Evolutionary conservation across 2,113 vertebrate genomes (phyloP).

Genomic region (Lynx canadensis): DNA sequence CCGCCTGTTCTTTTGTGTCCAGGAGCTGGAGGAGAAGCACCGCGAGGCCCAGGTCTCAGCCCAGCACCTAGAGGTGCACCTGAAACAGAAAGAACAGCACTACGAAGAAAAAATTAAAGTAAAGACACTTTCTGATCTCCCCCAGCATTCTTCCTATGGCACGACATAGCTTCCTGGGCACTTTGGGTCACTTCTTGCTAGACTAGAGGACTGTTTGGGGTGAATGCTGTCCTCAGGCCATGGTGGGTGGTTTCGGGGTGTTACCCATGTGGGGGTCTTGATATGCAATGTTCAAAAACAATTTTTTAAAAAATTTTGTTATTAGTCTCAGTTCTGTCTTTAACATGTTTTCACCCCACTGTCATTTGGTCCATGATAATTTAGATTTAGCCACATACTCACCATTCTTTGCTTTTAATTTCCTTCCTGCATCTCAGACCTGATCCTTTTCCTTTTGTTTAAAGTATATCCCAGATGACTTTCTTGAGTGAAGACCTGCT

Average conservation of each 20-base stretch:
- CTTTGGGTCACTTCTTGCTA: constrained; percentile 3
- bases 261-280: background rate
- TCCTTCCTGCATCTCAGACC: background rate
- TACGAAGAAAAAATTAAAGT: constrained; percentile 99
- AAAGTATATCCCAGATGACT: background rate
- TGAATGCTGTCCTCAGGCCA: background rate
- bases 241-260: background rate
- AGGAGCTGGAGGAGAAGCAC: constrained; percentile 97
- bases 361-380: background rate
- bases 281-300: background rate
- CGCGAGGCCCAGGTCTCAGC: constrained; percentile 93
- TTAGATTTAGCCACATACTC: background rate
- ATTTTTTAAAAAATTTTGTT: background rate
- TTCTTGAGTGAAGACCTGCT: background rate
- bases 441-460: background rate
- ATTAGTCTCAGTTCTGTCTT: background rate
- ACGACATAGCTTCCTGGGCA: background rate
- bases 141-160: constrained; percentile 18
- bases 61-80: constrained; percentile 94
- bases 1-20: constrained; percentile 69
- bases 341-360: background rate
- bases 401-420: constrained; percentile 22
- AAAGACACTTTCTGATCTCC: constrained; percentile 77
- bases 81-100: constrained; percentile 97
- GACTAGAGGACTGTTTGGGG: background rate